Conservation (phyloP, 2,888 invertebrate genomes). For the Blastobasis adustella region DNA sequence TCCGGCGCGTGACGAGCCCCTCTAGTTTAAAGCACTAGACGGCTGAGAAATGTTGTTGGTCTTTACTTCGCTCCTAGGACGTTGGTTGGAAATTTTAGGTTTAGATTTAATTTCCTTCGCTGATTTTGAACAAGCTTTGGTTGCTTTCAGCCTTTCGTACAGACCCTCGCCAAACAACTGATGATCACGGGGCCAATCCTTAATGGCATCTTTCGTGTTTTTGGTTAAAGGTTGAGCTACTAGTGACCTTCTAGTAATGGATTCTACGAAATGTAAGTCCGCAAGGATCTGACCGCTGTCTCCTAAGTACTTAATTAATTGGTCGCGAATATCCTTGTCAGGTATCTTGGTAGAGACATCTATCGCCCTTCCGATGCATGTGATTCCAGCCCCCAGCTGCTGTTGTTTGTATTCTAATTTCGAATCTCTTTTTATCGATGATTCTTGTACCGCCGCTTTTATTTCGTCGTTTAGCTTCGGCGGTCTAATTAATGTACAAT, state of each 20-base stretch:
- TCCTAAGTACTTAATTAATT: background rate
- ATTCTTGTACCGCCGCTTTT: background rate
- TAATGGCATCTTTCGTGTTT: background rate
- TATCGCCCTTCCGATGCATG: background rate
- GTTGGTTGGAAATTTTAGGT: too few relatives aligned
- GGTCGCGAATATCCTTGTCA: background rate
- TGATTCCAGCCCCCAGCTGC: background rate
- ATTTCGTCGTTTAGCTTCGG: background rate
- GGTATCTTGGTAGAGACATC: background rate
- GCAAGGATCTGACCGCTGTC: background rate
- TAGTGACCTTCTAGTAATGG: background rate
- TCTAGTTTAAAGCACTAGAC: too few relatives aligned
- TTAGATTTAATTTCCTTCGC: background rate
- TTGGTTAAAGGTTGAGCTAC: background rate
- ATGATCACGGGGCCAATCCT: background rate
- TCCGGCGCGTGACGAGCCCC: too few relatives aligned
- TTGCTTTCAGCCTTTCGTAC: background rate
- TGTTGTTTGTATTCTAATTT: background rate
- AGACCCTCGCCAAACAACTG: background rate
- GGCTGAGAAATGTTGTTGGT: background rate
- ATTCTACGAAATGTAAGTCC: background rate
- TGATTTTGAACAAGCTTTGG: background rate
- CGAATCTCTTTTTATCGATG: background rate
- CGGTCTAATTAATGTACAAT: background rate
- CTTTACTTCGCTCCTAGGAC: too few relatives aligned